These are phyloP conservation scores for Ptyas mucosa DNA, from an alignment of 2,113 vertebrate genomes.

Conservation along the genomic window DNA sequence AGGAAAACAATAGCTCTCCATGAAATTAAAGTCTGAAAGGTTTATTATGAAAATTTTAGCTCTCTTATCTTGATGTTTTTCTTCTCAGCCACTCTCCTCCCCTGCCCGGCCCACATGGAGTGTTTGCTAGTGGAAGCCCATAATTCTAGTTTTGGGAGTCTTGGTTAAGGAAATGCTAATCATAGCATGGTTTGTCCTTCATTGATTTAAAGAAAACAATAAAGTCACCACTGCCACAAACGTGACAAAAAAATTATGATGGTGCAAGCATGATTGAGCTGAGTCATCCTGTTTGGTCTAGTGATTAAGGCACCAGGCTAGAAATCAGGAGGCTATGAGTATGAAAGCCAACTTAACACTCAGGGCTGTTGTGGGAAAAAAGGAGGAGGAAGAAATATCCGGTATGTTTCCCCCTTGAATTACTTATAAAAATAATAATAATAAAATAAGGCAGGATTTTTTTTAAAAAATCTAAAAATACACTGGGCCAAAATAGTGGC, in stretches of 20 bases:
- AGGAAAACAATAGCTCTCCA: background rate
- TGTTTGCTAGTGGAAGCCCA: background rate
- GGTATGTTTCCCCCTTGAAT: background rate
- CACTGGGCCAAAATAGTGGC: background rate
- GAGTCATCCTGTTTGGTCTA: background rate
- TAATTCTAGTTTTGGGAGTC: background rate
- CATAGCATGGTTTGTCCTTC: background rate
- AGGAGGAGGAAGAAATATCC: background rate
- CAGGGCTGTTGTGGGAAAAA: background rate
- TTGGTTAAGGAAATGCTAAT: background rate
- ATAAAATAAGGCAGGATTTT: background rate
- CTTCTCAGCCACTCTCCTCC: background rate
- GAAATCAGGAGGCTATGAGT: background rate
- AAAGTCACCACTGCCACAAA: background rate
- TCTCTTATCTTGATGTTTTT: background rate
- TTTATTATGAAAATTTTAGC: background rate
- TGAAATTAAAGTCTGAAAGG: background rate
- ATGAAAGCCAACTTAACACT: background rate
- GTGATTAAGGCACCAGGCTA: background rate
- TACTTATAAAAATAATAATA: background rate
- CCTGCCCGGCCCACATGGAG: background rate
- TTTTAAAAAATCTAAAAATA: background rate
- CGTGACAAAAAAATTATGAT: background rate
- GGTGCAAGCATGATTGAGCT: background rate
- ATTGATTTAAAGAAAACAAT: background rate